Base-by-base conservation (phyloP, 2,888 invertebrate genomes). In the Drosophila ezoana region DNA sequence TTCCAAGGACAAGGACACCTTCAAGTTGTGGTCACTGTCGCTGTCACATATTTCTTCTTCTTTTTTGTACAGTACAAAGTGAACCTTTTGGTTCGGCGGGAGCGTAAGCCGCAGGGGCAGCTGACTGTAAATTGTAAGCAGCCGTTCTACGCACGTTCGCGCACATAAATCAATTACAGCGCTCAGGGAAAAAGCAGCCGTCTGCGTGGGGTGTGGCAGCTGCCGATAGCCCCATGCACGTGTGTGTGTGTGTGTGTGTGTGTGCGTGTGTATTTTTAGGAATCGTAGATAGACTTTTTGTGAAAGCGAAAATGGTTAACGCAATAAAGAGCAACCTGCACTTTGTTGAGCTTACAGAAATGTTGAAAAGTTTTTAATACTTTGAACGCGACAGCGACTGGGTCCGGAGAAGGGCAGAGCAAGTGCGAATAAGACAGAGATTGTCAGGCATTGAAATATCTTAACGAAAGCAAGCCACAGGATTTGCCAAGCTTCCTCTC, bases 81-180 rank as follows among this genome's bases (percentile, higher is more conserved):
- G 6, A 38, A 47, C 10, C 3, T 18, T n/a, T 9, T 14, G 43
- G 14, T 18, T 32, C 13, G 51, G 14, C 1, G 18, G 49, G 41
- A 14, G 10, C 1, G 11, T 35, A n/a, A 4, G 47, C 10, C 14
- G 16, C 16, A 10, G 14, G 35, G 23, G 37, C 45, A 40, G 38
- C 28, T 37, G 37, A 11, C 35, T 43, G 69, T 51, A 61, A 64
- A 69, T 60, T 58, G 74, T 69, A 78, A 79, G 81, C 85, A 82
- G 85, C 70, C 70, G 82, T 61, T 84, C 79, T 72, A 86, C 81
- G 83, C 82, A 86, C 82, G 86, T 80, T 73, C 72, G 79, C 79
- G 72, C 72, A 79, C 83, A 84, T 84, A 84, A 84, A 84, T 84
- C 83, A 84, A 84, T 86, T 86, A 84, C 84, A 84, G 76, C 65